A percentile compares a stretch with the other conserved stretches of the same genome.
Evolutionary conservation across 1,140 invertebrate species (phyloP).

Genomic region (Drosophila seguyi): DNA sequence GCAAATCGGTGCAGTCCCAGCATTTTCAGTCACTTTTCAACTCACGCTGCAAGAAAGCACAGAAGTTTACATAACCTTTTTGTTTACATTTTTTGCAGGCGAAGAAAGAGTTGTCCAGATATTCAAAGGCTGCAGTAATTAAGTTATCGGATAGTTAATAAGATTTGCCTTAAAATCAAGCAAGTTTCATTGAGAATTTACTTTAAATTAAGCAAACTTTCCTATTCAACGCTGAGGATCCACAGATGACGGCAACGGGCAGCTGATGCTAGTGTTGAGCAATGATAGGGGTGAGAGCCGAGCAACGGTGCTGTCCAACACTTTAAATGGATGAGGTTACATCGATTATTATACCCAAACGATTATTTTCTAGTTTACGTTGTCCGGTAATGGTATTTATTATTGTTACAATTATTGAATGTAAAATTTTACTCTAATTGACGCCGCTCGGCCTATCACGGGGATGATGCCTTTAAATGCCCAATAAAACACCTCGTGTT

Average conservation of each 20-base stretch:
- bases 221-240: constrained; percentile 55
- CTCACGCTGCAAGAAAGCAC: constrained; percentile 64
- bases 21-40: constrained; percentile 63
- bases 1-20: constrained; percentile 76
- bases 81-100: constrained; percentile 68
- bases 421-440: too few relatives aligned
- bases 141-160: neutral
- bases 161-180: constrained; percentile 11
- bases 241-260: constrained; percentile 64
- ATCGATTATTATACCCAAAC: too few relatives aligned
- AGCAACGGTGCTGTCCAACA: constrained; percentile 2
- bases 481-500: too few relatives aligned
- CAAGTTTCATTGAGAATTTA: constrained; percentile 41
- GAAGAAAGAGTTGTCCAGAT: neutral
- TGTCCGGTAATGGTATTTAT: too few relatives aligned
- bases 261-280: constrained; percentile 25
- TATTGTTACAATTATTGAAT: too few relatives aligned
- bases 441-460: too few relatives aligned
- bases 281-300: neutral
- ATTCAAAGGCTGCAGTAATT: neutral
- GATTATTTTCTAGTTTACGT: too few relatives aligned
- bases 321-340: neutral
- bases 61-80: constrained; percentile 85
- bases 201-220: constrained; percentile 46
- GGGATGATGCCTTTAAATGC: too few relatives aligned